Evolutionary conservation across 2,113 vertebrate genomes (phyloP), one percentile per base, ranked within the genome.

Genomic region (Corythaeola cristata): DNA sequence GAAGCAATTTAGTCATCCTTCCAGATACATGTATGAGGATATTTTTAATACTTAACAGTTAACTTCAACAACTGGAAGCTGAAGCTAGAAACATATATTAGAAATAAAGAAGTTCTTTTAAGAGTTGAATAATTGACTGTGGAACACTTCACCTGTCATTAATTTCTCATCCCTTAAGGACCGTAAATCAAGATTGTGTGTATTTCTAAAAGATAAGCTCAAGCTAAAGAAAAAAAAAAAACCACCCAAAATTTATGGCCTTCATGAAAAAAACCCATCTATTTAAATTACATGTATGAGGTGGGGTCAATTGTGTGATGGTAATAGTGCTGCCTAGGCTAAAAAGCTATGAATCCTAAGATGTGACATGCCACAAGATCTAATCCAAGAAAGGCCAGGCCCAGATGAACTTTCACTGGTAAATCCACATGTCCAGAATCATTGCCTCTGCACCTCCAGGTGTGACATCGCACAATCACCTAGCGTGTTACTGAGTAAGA

Each of bases 61-160:
- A 88, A 94, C 56, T 89, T 89, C 71, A 85, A 89, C 9, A 93
- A 84, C n/a, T 83, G 32, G 66, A 90, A 90, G 24, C 17, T 90
- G 47, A 88, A 83, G 24, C 19, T 55, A 88, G 64, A 90, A 84
- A 89, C 4, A 24, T 45, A 74, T 1, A 75, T 33, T 66, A 80
- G 16, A 95, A 88, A 88, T 53, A 82, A 93, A 64, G 28, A 58
- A 7, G 3, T 0, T 71, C 11, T 37, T 80, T 62, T 15, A 84
- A 92, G 45, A 55, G 16, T 89, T 84, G 30, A 80, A 60, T 85
- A 82, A 87, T 78, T 71, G 88, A 37, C 44, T 72, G 16, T 62
- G 39, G 45, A 93, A 81, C 68, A 74, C 35, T 93, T 92, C 55
- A 63, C n/a, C 33, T 58, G 59, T n/a, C n/a, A 35, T 2, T 0